phyloP scores from a whole-genome alignment of 2,797 vertebrate genomes.

The Hemitrygon akajei region DNA sequence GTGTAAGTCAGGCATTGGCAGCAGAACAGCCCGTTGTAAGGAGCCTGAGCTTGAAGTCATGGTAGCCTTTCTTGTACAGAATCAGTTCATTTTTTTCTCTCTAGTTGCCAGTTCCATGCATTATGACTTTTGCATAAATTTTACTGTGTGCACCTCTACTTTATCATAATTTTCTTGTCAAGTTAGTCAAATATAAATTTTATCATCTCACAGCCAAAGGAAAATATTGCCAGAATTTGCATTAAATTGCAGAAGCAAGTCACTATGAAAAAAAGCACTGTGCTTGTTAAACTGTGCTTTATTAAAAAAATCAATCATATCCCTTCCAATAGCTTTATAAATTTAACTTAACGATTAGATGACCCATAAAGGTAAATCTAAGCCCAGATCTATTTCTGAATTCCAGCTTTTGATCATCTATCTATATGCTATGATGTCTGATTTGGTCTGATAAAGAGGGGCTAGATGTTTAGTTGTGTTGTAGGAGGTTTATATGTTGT shows the following conservation, averaged over 20 bases:
- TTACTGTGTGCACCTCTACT: conserved; percentile 1
- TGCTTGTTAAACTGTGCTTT: background rate
- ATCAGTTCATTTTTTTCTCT: background rate
- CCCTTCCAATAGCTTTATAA: background rate
- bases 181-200: conserved; percentile 8
- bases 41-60: background rate
- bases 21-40: background rate
- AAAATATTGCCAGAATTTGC: conserved; percentile 20
- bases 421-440: too few species aligned
- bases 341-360: background rate
- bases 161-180: conserved; percentile 27
- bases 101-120: background rate
- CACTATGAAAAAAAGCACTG: background rate
- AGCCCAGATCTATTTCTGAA: too few species aligned
- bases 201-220: background rate
- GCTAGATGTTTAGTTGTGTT: too few species aligned
- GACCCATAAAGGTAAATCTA: background rate
- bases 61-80: background rate
- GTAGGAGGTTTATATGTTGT: too few species aligned
- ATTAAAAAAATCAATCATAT: background rate
- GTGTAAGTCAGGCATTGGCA: background rate
- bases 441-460: too few species aligned
- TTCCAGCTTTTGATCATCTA: too few species aligned
- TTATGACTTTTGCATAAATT: conserved; percentile 15
- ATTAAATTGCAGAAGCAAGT: background rate